These are phyloP conservation scores for Ceratosolen fusciceps DNA, from an alignment of 1,140 invertebrate genomes.

Conservation along the genomic window DNA sequence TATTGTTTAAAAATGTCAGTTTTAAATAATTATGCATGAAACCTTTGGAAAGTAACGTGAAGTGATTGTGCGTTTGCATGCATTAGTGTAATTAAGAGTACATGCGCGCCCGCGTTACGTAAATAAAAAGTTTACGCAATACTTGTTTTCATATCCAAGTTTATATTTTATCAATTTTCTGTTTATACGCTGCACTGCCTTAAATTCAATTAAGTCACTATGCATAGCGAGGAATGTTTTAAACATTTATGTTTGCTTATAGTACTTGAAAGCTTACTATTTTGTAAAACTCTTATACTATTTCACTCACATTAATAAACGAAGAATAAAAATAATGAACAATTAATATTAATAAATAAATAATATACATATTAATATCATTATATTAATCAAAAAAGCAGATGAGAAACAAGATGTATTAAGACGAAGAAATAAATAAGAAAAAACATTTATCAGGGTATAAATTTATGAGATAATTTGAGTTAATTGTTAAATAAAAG, in stretches of 20 bases:
- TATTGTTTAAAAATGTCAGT: background rate
- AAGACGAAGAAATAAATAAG: no score
- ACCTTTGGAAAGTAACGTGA: background rate
- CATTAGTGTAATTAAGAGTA: no score
- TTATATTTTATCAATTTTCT: constrained; percentile 33
- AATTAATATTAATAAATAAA: background rate
- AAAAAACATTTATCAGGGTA: no score
- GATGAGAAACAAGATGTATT: no score
- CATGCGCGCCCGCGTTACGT: background rate
- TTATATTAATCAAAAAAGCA: no score
- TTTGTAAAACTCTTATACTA: background rate
- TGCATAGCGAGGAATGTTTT: constrained; percentile 59
- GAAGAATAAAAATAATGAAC: background rate
- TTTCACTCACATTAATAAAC: constrained; percentile 1
- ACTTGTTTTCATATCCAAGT: constrained; percentile 26
- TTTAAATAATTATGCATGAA: background rate
- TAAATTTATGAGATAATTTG: background rate
- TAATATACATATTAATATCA: background rate
- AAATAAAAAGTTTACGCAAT: constrained; percentile 18
- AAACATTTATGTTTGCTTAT: constrained; percentile 30
- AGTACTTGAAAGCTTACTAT: constrained; percentile 23
- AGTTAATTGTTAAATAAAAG: background rate
- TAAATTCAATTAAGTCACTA: constrained; percentile 58
- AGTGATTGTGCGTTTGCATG: background rate
- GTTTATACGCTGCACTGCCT: constrained; percentile 22